Percentiles rank a stretch among this genome's conserved stretches.
Conservation (phyloP, 2,888 invertebrate species). For the Silvanus unidentatus region DNA sequence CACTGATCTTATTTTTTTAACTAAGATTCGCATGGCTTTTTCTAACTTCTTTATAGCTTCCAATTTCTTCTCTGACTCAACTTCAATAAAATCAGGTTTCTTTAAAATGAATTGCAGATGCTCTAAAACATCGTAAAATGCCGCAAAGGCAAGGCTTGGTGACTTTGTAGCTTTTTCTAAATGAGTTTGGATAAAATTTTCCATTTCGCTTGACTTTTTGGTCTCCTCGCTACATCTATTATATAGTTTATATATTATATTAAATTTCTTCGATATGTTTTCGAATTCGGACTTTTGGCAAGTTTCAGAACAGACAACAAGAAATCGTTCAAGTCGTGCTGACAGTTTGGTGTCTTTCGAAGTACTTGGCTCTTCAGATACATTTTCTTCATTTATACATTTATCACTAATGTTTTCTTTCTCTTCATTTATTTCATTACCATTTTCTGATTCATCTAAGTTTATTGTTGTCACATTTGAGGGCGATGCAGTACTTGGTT, state of each 20-base stretch:
- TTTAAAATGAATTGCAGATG: constrained; percentile 18
- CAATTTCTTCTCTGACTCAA: constrained; percentile 17
- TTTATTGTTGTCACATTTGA: no score
- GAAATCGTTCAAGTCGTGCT: no score
- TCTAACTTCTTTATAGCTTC: constrained; percentile 41
- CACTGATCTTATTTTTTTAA: constrained; percentile 60
- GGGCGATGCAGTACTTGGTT: no score
- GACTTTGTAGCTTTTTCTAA: constrained; percentile 18
- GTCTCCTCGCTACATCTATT: constrained; percentile 18
- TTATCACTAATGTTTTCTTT: no score
- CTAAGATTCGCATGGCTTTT: constrained; percentile 57
- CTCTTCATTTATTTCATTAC: no score
- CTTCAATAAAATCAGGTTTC: constrained; percentile 20
- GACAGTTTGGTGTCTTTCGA: no score
- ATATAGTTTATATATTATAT: constrained; percentile 21
- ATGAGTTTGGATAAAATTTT: constrained; percentile 17
- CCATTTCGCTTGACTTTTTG: constrained; percentile 16
- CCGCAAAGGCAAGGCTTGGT: constrained; percentile 21
- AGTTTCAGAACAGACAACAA: no score
- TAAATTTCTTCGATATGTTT: constrained; percentile 15
- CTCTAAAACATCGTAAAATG: constrained; percentile 29
- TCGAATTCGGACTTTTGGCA: no score
- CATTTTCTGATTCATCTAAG: no score
- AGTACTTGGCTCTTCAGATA: no score
- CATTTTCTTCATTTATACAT: no score